Conservation (phyloP, 2,113 vertebrate species). For the Platysteira castanea region DNA sequence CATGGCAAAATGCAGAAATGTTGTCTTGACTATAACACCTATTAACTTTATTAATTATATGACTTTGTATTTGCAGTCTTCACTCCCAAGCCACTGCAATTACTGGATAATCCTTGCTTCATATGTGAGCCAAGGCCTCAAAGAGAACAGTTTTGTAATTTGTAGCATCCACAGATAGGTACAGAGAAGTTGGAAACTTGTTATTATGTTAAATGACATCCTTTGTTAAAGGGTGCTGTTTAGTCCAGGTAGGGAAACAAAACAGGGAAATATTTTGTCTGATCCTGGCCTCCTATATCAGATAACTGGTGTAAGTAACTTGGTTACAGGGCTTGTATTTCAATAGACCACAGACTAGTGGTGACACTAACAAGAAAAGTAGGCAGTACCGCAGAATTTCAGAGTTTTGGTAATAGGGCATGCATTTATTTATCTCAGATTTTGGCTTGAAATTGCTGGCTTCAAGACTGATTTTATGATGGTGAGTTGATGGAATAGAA, state of each 20-base stretch:
- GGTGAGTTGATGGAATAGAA: neutral
- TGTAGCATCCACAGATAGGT: neutral
- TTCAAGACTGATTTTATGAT: neutral
- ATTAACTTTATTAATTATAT: neutral
- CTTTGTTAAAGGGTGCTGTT: neutral
- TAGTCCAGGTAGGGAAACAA: neutral
- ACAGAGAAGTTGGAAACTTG: neutral
- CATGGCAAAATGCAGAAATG: neutral
- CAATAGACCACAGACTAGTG: neutral
- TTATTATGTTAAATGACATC: neutral
- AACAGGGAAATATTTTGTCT: neutral
- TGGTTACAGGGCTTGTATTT: neutral
- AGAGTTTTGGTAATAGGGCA: neutral
- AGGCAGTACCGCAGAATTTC: neutral
- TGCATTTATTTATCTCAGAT: neutral
- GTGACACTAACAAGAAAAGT: neutral
- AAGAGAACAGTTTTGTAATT: neutral
- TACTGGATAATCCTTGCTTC: neutral
- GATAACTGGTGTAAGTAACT: neutral
- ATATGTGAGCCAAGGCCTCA: neutral
- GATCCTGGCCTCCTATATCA: neutral
- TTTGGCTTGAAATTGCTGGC: neutral
- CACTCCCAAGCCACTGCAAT: neutral
- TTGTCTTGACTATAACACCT: neutral
- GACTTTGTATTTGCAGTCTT: neutral